Base-by-base conservation (phyloP, 2,888 invertebrate genomes). In the Cephus nigrinus region DNA sequence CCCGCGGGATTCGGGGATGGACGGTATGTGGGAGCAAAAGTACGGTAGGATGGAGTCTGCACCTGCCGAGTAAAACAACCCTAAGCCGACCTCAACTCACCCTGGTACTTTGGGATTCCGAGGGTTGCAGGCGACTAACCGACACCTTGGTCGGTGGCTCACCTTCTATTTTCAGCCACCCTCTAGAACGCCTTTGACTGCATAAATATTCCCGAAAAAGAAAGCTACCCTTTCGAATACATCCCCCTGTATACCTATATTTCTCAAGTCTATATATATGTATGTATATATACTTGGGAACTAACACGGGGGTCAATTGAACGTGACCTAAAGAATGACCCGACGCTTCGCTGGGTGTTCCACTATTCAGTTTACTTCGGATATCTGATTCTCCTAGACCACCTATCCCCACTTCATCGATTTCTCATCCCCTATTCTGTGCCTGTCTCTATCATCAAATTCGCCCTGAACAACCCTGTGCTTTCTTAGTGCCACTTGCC, bases 41-140 rank as follows among this genome's bases (percentile, higher is more conserved):
- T 78, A 78, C 78, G 76, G 76, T 73, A 71, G 74, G 78, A 76
- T 79, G 33, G 76, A 84, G 83, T 86, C 84, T 83, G 83, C 86
- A 86, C 87, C 88, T 87, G 86, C 84, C 77, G 84, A 84, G 80
- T 83, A 83, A 85, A 88, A 88, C 86, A 87, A 83, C 86, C 86
- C 85, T 88, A 88, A 88, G 88, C 87, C 86, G 84, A 86, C 83
- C 81, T 78, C 78, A 81, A 80, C 79, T 78, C 81, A 80, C 79
- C 76, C 82, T 79, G 35, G 23, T 40, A 15, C 36, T 55, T 31
- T 31, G 71, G 71, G 71, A 32, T 71, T 55, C 23, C 55, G 55
- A 23, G 55, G 55, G 55, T 55, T 55, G 23, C 23, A 55, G 55
- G 23, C 55, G 55, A 55, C 55, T 33, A 33, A 31, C 71, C 71